A percentile compares a stretch with the other conserved stretches of the same genome.
phyloP scores from a whole-genome alignment of 2,797 vertebrate species.

The Ciconia nigra region DNA sequence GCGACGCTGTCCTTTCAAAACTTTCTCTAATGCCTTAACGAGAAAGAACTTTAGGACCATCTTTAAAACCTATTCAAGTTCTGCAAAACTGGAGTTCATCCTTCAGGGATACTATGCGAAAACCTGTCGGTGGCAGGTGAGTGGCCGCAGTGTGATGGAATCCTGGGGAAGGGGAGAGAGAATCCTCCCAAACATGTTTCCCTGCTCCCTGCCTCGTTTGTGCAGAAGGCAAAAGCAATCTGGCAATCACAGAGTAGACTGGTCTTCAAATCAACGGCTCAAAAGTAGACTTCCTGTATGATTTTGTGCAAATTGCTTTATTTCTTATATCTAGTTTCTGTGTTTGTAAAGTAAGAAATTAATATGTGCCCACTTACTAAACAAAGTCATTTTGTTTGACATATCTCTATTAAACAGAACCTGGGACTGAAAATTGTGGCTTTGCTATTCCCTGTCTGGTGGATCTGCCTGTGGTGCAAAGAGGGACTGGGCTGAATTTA shows the following conservation, averaged over 20 bases:
- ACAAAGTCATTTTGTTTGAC: background rate
- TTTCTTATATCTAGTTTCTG: background rate
- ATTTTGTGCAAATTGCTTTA: background rate
- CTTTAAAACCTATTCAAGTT: background rate
- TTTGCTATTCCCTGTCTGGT: background rate
- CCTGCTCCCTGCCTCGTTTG: background rate
- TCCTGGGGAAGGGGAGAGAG: background rate
- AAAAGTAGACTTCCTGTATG: background rate
- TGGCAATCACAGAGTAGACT: background rate
- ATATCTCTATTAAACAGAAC: background rate
- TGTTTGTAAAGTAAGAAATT: background rate
- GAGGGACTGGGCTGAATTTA: background rate
- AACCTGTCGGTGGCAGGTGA: background rate
- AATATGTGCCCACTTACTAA: background rate
- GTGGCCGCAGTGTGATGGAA: background rate
- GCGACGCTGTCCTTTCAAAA: background rate
- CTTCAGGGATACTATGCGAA: background rate
- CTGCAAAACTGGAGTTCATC: background rate
- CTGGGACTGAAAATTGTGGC: background rate
- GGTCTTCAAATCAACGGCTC: background rate
- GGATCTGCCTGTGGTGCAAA: background rate
- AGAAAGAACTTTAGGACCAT: background rate
- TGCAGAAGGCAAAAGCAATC: background rate
- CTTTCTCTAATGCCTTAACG: background rate
- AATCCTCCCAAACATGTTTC: background rate